A percentile compares a stretch with the other conserved stretches of the same genome.
These are phyloP conservation scores for Drosophila ohnishii DNA, from an alignment of 1,140 invertebrate species.

Conservation along the genomic window DNA sequence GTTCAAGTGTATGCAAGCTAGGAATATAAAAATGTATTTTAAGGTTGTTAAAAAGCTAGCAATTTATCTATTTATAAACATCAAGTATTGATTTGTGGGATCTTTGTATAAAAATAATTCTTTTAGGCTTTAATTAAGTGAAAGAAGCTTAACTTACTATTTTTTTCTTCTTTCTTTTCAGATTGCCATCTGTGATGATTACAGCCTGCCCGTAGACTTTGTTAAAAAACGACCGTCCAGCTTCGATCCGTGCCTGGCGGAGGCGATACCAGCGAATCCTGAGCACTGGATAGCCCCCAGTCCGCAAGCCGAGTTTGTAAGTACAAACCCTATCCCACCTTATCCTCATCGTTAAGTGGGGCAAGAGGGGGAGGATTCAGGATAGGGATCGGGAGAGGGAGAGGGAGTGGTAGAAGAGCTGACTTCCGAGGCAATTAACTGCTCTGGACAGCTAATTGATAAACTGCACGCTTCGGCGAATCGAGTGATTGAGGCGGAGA, in stretches of 20 bases:
- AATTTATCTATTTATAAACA: conserved; percentile 23
- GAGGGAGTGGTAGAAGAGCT: conserved; percentile 1
- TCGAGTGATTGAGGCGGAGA: neutral
- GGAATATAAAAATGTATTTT: conserved; percentile 12
- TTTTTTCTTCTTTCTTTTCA: conserved; percentile 66
- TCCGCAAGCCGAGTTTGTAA: conserved; percentile 87
- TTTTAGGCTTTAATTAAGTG: no score
- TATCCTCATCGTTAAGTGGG: conserved; percentile 20
- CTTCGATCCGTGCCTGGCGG: conserved; percentile 85
- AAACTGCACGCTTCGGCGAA: conserved; percentile 62
- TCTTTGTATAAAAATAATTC: neutral
- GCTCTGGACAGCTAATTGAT: conserved; percentile 70
- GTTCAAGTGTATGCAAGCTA: conserved; percentile 29
- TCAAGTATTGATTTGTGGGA: neutral
- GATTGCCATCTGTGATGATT: conserved; percentile 91
- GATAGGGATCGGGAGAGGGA: neutral
- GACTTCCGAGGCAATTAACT: conserved; percentile 67
- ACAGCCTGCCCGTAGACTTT: conserved; percentile 91
- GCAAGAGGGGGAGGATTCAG: neutral
- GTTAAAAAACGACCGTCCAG: conserved; percentile 87
- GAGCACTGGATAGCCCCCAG: conserved; percentile 85
- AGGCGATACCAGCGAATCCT: conserved; percentile 83
- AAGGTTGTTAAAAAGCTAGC: conserved; percentile 7
- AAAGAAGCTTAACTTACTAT: no score
- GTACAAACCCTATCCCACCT: conserved; percentile 41